Base-by-base conservation (phyloP, 92 coral and sea anemone species). In the Parazoanthus atlanticus region DNA sequence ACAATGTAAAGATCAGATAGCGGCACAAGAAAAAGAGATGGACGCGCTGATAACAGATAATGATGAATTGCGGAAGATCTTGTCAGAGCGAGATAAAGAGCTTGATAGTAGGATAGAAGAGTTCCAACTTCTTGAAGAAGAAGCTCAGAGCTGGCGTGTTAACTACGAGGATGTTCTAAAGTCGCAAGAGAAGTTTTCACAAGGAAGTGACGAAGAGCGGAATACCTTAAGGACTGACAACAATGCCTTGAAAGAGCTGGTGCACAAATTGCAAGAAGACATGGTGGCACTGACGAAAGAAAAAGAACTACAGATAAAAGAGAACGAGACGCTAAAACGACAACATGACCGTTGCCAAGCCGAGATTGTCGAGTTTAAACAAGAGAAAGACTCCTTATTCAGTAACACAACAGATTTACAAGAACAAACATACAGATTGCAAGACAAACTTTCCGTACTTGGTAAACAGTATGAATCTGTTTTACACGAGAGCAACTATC, bases 251-350 rank as follows among this genome's bases (percentile, higher is more conserved):
- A 47, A 43, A 70, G 58, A 70, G 58, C 66, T 84, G 41, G 78
- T 84, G 3, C 67, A 84, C 29, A 32, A 84, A 46, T 40, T 84
- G 29, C 65, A 30, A 41, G 61, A 84, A 28, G 87, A 84, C 36
- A 26, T 84, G 40, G 8, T 46, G 17, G 21, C 66, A 32, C 87
- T 67, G 15, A 34, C 32, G 26, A 29, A 49, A 30, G 65, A 82
- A 26, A 67, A 82, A 82, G 86, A 82, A 16, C 56, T 15, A 10
- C 25, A 67, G 96, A 90, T 71, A 82, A 81, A 86, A 29, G 91
- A 90, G 73, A 91, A 90, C 81, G 96, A 95, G 61, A 83, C 80
- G 74, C 80, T 93, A 49, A 86, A 89, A 82, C 92, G 82, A 31
- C 86, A 93, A 72, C 88, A 54, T 23, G 91, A 90, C 71, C 82